Evolutionary conservation across 2,888 invertebrate genomes (phyloP).

Genomic region (Andrena praecox): DNA sequence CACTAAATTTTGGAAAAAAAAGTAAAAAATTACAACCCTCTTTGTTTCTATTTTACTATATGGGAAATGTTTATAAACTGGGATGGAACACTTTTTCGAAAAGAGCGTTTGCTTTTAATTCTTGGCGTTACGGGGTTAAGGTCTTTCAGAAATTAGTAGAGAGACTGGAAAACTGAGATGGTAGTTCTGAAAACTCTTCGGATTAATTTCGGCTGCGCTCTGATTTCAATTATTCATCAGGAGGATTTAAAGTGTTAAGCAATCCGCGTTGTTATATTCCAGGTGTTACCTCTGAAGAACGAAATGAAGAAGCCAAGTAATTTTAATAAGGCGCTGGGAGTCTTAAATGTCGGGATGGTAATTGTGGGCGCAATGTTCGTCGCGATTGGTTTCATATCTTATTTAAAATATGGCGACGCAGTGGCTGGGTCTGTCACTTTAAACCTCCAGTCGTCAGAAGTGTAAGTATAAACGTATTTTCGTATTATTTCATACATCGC

Average conservation of each 20-base stretch:
- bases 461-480: conserved; percentile 67
- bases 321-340: conserved; percentile 93
- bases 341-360: conserved; percentile 95
- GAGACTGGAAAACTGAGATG: no score
- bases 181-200: no score
- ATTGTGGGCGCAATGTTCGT: conserved; percentile 92
- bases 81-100: no score
- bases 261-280: background rate
- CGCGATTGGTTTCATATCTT: conserved; percentile 94
- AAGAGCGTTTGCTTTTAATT: no score
- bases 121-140: no score
- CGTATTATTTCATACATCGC: background rate
- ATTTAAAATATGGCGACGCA: conserved; percentile 93
- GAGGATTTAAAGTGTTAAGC: background rate
- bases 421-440: conserved; percentile 95
- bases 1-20: no score
- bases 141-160: no score
- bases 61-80: no score
- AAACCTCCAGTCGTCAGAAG: conserved; percentile 88
- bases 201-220: no score
- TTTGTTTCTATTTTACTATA: no score
- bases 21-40: no score
- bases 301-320: conserved; percentile 93
- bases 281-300: conserved; percentile 97
- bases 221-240: background rate